A percentile compares a stretch with the other conserved stretches of the same genome.
phyloP scores from a whole-genome alignment of 2,888 invertebrate genomes.

The Trileptium ribeirensis region DNA sequence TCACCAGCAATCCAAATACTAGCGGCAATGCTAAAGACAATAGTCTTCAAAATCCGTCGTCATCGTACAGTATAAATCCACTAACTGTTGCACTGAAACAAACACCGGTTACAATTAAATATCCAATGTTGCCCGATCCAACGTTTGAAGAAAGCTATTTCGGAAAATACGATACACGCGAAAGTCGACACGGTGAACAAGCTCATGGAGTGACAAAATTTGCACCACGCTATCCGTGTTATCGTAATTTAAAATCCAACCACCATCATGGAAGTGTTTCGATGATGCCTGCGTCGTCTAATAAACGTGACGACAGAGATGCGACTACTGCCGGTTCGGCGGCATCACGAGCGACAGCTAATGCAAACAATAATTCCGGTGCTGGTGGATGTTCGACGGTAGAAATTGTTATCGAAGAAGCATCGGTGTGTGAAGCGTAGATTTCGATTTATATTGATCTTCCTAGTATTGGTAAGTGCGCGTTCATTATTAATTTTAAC shows the following conservation, averaged over 20 bases:
- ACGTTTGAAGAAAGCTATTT: slow-evolving; percentile 46
- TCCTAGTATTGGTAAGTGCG: no score
- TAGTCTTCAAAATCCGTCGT: not conserved
- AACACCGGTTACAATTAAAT: slow-evolving; percentile 34
- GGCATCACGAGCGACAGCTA: not conserved
- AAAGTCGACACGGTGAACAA: slow-evolving; percentile 43
- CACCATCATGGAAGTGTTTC: not conserved
- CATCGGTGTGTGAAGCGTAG: not conserved
- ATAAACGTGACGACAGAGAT: no score
- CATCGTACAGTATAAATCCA: not conserved
- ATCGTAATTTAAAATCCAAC: slow-evolving; percentile 22
- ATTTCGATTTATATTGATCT: no score
- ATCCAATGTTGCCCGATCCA: slow-evolving; percentile 47
- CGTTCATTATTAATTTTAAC: no score
- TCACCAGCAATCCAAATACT: not conserved
- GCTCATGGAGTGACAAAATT: slow-evolving; percentile 45
- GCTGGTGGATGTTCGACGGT: not conserved
- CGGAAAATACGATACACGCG: slow-evolving; percentile 45
- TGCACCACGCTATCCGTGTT: slow-evolving; percentile 50
- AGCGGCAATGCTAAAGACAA: not conserved
- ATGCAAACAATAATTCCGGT: no score
- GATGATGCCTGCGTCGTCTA: not conserved
- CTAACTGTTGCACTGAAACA: not conserved
- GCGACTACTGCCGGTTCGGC: no score
- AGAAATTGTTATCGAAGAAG: not conserved